Evolutionary conservation across 2,888 invertebrate species (phyloP).

Genomic region (Scelioninae gen. 2): DNA sequence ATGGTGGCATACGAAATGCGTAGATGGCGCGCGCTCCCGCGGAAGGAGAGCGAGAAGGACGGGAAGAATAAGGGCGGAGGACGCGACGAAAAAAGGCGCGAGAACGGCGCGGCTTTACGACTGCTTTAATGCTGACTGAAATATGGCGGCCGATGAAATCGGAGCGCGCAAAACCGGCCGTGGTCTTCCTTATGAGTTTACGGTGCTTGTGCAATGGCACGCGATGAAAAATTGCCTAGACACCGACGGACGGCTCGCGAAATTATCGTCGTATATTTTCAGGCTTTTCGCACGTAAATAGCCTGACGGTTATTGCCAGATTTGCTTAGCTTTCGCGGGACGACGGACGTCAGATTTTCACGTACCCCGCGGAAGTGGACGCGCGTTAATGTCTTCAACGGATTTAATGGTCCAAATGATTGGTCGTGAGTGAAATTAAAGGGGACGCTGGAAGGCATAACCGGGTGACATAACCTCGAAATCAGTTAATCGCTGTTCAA

Average conservation of each 20-base stretch:
- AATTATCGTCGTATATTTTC: constrained; percentile 48
- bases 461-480: too few species aligned
- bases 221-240: constrained; percentile 46
- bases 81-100: constrained; percentile 28
- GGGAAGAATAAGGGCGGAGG: constrained; percentile 7
- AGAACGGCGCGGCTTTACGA: constrained; percentile 61
- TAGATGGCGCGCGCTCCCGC: constrained; percentile 2
- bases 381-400: too few species aligned
- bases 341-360: constrained; percentile 22
- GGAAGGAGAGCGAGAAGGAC: constrained; percentile 7
- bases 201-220: constrained; percentile 50
- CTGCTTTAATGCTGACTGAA: constrained; percentile 64
- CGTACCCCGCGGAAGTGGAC: constrained; percentile 1
- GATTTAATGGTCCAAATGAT: too few species aligned
- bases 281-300: constrained; percentile 43
- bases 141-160: constrained; percentile 64
- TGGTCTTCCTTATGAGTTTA: constrained; percentile 63
- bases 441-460: too few species aligned
- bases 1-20: constrained; percentile 46
- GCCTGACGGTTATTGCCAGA: constrained; percentile 42
- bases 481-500: too few species aligned
- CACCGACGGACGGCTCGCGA: constrained; percentile 28
- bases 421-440: too few species aligned
- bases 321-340: constrained; percentile 34
- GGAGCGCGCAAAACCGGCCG: constrained; percentile 47